Evolutionary conservation across 2,113 vertebrate species (phyloP).

Genomic region (Myotis lucifugus): DNA sequence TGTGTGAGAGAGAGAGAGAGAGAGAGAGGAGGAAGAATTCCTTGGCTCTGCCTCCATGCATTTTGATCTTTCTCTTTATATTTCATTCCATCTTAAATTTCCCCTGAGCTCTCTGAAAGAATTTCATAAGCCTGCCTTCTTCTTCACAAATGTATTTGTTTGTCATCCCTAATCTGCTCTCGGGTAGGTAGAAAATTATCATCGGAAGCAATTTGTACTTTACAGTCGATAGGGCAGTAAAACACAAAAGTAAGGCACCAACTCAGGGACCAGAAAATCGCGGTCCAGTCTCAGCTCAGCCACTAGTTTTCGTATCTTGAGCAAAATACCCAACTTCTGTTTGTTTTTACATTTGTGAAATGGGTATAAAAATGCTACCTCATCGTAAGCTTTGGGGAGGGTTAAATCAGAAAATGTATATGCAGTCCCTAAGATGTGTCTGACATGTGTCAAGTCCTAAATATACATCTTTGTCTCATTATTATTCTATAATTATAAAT

Average conservation of each 20-base stretch:
- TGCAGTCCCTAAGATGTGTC: background rate
- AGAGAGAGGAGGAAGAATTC: too few relatives aligned
- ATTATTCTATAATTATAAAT: background rate
- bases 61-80: background rate
- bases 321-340: background rate
- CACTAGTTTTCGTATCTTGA: background rate
- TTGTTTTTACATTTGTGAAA: background rate
- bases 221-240: background rate
- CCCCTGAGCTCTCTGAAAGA: background rate
- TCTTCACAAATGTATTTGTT: background rate
- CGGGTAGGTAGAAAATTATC: background rate
- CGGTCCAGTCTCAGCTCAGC: background rate
- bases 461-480: background rate
- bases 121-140: background rate
- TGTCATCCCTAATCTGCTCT: background rate
- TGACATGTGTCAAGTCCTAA: background rate
- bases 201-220: background rate
- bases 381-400: background rate
- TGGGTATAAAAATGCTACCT: background rate
- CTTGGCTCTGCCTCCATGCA: background rate
- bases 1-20: too few relatives aligned
- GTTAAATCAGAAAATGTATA: background rate
- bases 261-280: background rate
- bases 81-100: conserved; percentile 16
- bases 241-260: background rate